Percentiles rank a stretch among this genome's conserved stretches.
These are phyloP conservation scores for Hydrolagus affinis DNA, from an alignment of 2,113 vertebrate species.

Conservation along the genomic window DNA sequence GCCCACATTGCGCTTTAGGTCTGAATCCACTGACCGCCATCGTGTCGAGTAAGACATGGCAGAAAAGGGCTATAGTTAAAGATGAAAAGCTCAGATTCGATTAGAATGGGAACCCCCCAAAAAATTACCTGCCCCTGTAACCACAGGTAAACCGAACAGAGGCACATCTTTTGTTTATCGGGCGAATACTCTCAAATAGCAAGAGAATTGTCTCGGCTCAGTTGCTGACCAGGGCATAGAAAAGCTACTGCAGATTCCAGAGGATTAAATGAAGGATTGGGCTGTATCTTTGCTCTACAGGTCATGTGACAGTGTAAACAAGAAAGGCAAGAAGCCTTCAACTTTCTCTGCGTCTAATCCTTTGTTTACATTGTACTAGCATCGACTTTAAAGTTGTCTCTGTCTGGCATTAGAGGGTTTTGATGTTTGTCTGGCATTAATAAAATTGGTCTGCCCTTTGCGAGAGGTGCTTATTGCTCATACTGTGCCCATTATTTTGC, in stretches of 20 bases:
- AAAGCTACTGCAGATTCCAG: conserved; percentile 1
- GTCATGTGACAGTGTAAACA: conserved; percentile 55
- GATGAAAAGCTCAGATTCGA: too few species aligned
- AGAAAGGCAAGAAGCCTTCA: conserved; percentile 47
- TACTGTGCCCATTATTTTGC: conserved; percentile 44
- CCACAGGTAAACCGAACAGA: neutral
- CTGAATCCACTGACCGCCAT: too few species aligned
- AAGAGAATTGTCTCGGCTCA: neutral
- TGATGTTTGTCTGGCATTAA: conserved; percentile 65
- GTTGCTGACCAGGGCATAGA: neutral
- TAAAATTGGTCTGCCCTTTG: conserved; percentile 58
- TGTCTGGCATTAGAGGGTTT: conserved; percentile 61
- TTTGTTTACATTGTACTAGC: conserved; percentile 62
- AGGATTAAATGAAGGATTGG: conserved; percentile 11
- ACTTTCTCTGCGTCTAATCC: conserved; percentile 50
- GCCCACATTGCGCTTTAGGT: too few species aligned
- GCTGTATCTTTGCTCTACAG: conserved; percentile 36
- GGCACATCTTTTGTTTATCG: neutral
- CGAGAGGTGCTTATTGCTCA: conserved; percentile 48
- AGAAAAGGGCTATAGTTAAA: too few species aligned
- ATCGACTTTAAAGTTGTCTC: conserved; percentile 55
- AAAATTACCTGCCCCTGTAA: neutral
- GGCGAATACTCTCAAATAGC: neutral
- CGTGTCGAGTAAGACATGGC: too few species aligned
- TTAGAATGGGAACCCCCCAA: too few species aligned